Base-by-base conservation (phyloP, 1,140 invertebrate genomes). In the Ceratitis capitata region DNA sequence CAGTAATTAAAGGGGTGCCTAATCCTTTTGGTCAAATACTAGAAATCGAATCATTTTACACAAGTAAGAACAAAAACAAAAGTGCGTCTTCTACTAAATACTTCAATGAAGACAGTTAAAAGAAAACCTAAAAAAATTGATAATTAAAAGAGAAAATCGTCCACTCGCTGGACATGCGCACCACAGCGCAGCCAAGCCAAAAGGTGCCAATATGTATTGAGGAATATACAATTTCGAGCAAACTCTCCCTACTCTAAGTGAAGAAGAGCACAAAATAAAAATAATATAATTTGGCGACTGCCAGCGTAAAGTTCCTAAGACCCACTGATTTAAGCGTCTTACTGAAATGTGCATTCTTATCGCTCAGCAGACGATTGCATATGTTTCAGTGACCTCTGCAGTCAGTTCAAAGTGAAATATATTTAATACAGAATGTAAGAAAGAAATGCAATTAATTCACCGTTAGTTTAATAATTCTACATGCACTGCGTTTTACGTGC, bases 401-500 rank as follows among this genome's bases (percentile, higher is more conserved):
- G 82, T 51, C 45, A 32, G 82, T 83, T 83, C 82, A 83, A 83
- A 83, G 47, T 78, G 69, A 39, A 61, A n/a, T 69, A 32, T 32
- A 69, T 35, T 39, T 32, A 32, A 5, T 32, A 39, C 19, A 39
- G 14, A 39, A 32, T 19, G 32, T 45, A 64, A 78, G 32, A 78
- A 64, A 78, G 69, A 23, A 7, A 47, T 78, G 32, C 35, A 42
- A 23, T 47, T 61, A n/a, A n/a, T n/a, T n/a, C n/a, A n/a, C n/a
- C n/a, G n/a, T n/a, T n/a, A n/a, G n/a, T n/a, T n/a, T n/a, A n/a
- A n/a, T n/a, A n/a, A n/a, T n/a, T n/a, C n/a, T n/a, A n/a, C n/a
- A n/a, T n/a, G n/a, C n/a, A n/a, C n/a, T n/a, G n/a, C n/a, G n/a
- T n/a, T n/a, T n/a, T n/a, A n/a, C n/a, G n/a, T n/a, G n/a, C n/a